phyloP scores from a whole-genome alignment of 2,797 vertebrate species.

The Psittacula echo region DNA sequence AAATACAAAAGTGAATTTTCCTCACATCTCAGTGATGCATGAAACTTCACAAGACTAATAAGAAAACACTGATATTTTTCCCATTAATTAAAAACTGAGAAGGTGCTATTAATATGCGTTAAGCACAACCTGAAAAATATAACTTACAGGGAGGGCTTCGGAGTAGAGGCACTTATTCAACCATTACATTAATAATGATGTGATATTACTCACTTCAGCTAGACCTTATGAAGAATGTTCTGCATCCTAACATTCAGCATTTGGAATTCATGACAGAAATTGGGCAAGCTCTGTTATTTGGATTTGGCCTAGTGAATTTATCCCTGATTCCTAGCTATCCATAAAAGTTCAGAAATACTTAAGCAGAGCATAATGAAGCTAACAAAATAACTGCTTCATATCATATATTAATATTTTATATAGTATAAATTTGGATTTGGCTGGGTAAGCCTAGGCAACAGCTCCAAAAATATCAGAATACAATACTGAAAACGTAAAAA shows the following conservation, averaged over 20 bases:
- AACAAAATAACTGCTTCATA: neutral
- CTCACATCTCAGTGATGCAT: neutral
- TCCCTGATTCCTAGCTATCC: neutral
- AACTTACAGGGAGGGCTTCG: neutral
- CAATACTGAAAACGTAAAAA: neutral
- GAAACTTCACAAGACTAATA: neutral
- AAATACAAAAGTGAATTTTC: neutral
- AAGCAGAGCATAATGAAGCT: neutral
- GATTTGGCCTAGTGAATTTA: neutral
- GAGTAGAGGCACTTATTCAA: neutral
- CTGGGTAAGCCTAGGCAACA: neutral
- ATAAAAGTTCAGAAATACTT: neutral
- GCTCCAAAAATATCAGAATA: neutral
- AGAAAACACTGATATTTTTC: neutral
- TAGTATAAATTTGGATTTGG: neutral
- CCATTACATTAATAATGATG: neutral
- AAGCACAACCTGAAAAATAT: neutral
- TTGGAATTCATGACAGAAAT: neutral
- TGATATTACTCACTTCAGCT: neutral
- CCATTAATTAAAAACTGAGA: neutral
- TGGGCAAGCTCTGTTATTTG: fast-evolving
- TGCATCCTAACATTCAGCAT: neutral
- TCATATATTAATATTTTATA: neutral
- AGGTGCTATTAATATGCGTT: neutral
- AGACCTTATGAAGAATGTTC: neutral